Evolutionary conservation across 2,797 vertebrate genomes (phyloP).

Genomic region (Clarias laeviceps): DNA sequence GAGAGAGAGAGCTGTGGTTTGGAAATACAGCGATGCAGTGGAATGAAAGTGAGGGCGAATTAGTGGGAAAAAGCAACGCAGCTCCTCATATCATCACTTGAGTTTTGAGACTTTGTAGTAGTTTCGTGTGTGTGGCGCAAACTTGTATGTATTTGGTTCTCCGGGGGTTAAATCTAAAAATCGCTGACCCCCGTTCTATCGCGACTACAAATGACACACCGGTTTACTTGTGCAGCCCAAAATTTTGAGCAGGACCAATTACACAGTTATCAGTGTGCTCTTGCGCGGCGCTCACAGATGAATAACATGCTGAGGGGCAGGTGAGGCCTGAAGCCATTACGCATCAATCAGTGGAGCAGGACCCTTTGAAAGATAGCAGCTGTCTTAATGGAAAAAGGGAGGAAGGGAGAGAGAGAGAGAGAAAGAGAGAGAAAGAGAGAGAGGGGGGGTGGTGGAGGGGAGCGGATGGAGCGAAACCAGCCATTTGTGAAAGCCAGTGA

Average conservation of each 20-base stretch:
- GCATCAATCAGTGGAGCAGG: slow-evolving; percentile 79
- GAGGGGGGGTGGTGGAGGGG: not conserved
- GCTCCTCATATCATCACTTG: not conserved
- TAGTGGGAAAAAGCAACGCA: not conserved
- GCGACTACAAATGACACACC: not conserved
- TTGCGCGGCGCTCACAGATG: slow-evolving; percentile 67
- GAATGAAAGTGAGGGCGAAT: slow-evolving; percentile 9
- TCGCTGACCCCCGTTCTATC: slow-evolving; percentile 1
- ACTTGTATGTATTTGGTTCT: not conserved
- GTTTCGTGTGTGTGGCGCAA: not conserved
- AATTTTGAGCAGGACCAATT: slow-evolving; percentile 63
- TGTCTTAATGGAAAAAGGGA: slow-evolving; percentile 78
- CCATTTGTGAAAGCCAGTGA: slow-evolving; percentile 55
- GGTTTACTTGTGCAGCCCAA: slow-evolving; percentile 39
- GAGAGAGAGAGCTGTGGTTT: not conserved
- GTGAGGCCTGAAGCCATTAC: slow-evolving; percentile 78
- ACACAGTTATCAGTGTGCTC: slow-evolving; percentile 67
- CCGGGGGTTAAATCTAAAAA: not conserved
- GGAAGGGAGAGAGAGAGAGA: slow-evolving; percentile 60
- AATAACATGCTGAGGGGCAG: slow-evolving; percentile 72
- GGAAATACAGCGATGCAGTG: not conserved
- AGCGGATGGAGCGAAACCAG: slow-evolving; percentile 31
- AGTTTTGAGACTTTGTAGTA: not conserved
- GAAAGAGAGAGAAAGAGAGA: slow-evolving; percentile 8
- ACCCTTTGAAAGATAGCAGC: slow-evolving; percentile 79